Conservation (phyloP, 1,140 invertebrate species). For the Leucophenga varia region DNA sequence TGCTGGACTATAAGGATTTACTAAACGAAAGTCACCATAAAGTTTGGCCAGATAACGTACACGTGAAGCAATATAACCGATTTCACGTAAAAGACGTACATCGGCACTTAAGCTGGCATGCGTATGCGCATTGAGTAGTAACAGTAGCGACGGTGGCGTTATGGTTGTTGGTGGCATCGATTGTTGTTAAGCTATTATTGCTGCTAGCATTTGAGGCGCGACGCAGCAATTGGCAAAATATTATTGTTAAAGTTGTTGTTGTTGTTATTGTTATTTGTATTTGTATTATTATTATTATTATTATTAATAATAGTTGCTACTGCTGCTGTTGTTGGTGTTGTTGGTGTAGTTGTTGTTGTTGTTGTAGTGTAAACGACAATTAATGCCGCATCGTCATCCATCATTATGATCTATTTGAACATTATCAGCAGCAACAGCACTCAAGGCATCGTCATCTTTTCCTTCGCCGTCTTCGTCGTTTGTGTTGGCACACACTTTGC, state of each 20-base stretch:
- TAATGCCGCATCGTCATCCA: too few species aligned
- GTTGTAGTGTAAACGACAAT: too few species aligned
- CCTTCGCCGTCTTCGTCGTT: too few species aligned
- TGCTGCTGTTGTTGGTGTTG: constrained; percentile 20
- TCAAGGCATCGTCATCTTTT: too few species aligned
- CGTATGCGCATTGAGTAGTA: not conserved
- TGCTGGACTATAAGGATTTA: constrained; percentile 47
- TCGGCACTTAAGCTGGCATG: constrained; percentile 31
- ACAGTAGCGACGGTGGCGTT: constrained; percentile 11
- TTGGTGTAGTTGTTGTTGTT: too few species aligned
- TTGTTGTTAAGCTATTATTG: constrained; percentile 15
- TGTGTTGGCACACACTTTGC: too few species aligned
- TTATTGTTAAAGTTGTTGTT: constrained; percentile 3
- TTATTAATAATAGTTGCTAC: constrained; percentile 25
- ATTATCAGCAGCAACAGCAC: too few species aligned
- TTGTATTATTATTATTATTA: constrained; percentile 12
- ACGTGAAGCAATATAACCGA: constrained; percentile 49
- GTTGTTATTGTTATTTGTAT: not conserved
- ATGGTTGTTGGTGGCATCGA: constrained; percentile 3
- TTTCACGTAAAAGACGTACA: constrained; percentile 45
- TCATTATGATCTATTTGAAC: too few species aligned
- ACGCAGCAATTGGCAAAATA: too few species aligned
- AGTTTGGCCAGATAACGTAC: constrained; percentile 45
- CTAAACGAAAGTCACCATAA: constrained; percentile 43
- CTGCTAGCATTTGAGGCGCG: too few species aligned